phyloP scores from a whole-genome alignment of 2,888 invertebrate genomes.

The Scaptomyza cyrtandrae region DNA sequence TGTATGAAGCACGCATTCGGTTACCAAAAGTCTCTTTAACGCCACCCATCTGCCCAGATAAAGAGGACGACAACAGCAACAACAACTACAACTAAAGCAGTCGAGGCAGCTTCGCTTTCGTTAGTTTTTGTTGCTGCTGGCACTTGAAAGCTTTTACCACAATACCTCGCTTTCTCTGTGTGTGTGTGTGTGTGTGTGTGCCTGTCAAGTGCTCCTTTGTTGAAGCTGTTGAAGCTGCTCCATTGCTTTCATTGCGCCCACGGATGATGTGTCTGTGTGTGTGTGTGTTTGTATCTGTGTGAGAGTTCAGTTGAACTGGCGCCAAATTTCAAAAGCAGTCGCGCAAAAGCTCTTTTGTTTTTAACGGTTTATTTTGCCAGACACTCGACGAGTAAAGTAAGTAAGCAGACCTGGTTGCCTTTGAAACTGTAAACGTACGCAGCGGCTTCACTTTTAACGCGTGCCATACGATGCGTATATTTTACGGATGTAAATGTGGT shows the following conservation, averaged over 20 bases:
- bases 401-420: slow-evolving; percentile 32
- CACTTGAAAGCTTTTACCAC: slow-evolving; percentile 80
- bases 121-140: slow-evolving; percentile 63
- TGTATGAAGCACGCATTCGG: slow-evolving; percentile 60
- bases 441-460: slow-evolving; percentile 48
- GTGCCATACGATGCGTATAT: slow-evolving; percentile 26
- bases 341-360: slow-evolving; percentile 68
- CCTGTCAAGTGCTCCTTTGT: slow-evolving; percentile 75
- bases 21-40: slow-evolving; percentile 62
- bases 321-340: slow-evolving; percentile 78
- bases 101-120: slow-evolving; percentile 53
- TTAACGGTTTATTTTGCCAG: slow-evolving; percentile 71
- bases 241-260: slow-evolving; percentile 46
- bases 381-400: slow-evolving; percentile 44
- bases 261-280: slow-evolving; percentile 35
- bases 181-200: slow-evolving; percentile 35
- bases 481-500: slow-evolving; percentile 11
- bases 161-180: slow-evolving; percentile 43
- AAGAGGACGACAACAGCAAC: slow-evolving; percentile 50
- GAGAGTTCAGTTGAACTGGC: slow-evolving; percentile 51
- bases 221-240: slow-evolving; percentile 62
- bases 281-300: slow-evolving; percentile 32
- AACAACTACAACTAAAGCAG: slow-evolving; percentile 20
- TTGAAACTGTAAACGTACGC: slow-evolving; percentile 71
- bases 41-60: slow-evolving; percentile 39